These are phyloP conservation scores for Hypolimnas misippus DNA, from an alignment of 2,888 invertebrate species.

Conservation along the genomic window DNA sequence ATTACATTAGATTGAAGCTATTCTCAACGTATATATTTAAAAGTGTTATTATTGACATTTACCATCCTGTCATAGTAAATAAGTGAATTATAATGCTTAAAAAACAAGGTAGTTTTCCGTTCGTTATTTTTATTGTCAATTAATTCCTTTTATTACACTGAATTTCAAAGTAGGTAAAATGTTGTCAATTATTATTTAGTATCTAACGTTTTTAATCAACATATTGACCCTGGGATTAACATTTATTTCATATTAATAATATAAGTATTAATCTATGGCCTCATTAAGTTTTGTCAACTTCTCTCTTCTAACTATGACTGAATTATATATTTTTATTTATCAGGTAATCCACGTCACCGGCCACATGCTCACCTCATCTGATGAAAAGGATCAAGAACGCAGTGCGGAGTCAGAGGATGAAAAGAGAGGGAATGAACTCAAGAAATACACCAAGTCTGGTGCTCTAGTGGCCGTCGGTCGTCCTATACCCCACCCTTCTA, in stretches of 20 bases:
- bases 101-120: too few relatives aligned
- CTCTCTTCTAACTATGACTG: too few relatives aligned
- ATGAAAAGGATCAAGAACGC: conserved; percentile 53
- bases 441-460: conserved; percentile 59
- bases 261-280: too few relatives aligned
- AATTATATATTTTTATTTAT: conserved; percentile 45
- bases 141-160: too few relatives aligned
- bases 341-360: conserved; percentile 96
- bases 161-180: too few relatives aligned
- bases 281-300: too few relatives aligned
- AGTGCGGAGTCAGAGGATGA: conserved; percentile 61
- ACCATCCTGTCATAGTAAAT: background rate
- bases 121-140: too few relatives aligned
- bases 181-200: too few relatives aligned
- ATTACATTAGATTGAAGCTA: conserved; percentile 15
- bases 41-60: conserved; percentile 1
- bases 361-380: conserved; percentile 85
- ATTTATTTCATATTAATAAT: too few relatives aligned
- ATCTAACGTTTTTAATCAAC: too few relatives aligned
- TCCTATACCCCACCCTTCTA: conserved; percentile 94
- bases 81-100: too few relatives aligned
- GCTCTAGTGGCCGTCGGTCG: conserved; percentile 90
- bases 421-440: conserved; percentile 58
- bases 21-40: conserved; percentile 9
- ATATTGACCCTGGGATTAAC: too few relatives aligned